Conservation (phyloP, 1,140 invertebrate species). For the Drosophila nikananu region DNA sequence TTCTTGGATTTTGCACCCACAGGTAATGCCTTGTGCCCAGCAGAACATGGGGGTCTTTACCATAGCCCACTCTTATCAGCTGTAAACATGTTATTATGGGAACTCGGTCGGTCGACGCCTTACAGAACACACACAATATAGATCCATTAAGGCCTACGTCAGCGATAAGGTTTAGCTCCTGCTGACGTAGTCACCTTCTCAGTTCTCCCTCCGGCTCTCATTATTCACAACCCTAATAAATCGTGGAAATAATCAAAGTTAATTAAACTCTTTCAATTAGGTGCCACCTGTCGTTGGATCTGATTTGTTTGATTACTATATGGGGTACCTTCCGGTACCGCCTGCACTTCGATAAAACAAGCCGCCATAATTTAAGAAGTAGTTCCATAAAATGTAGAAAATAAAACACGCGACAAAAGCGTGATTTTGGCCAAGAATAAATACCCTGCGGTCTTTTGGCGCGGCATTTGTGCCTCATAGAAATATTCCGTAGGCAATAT, state of each 20-base stretch:
- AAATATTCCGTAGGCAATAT: background rate
- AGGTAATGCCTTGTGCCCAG: background rate
- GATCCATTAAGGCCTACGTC: conserved; percentile 31
- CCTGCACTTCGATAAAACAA: conserved; percentile 51
- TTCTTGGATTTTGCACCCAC: conserved; percentile 44
- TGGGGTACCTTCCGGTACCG: conserved; percentile 16
- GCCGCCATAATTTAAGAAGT: conserved; percentile 16
- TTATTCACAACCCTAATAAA: conserved; percentile 12
- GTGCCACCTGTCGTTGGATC: conserved; percentile 29
- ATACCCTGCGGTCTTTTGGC: conserved; percentile 3
- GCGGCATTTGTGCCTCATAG: background rate
- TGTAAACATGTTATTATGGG: conserved; percentile 67
- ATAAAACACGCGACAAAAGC: conserved; percentile 51
- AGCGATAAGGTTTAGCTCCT: conserved; percentile 55
- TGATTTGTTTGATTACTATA: conserved; percentile 33
- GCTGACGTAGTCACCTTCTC: conserved; percentile 36
- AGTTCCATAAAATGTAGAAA: conserved; percentile 38
- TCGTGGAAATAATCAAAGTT: conserved; percentile 27
- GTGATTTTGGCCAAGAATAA: conserved; percentile 37
- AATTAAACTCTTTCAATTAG: conserved; percentile 57
- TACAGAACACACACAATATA: conserved; percentile 32
- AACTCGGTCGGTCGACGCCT: conserved; percentile 34
- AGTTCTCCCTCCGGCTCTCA: conserved; percentile 5
- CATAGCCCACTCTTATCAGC: conserved; percentile 43
- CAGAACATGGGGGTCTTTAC: conserved; percentile 10